Conservation (phyloP, 2,888 invertebrate genomes). For the Agrochola lota region DNA sequence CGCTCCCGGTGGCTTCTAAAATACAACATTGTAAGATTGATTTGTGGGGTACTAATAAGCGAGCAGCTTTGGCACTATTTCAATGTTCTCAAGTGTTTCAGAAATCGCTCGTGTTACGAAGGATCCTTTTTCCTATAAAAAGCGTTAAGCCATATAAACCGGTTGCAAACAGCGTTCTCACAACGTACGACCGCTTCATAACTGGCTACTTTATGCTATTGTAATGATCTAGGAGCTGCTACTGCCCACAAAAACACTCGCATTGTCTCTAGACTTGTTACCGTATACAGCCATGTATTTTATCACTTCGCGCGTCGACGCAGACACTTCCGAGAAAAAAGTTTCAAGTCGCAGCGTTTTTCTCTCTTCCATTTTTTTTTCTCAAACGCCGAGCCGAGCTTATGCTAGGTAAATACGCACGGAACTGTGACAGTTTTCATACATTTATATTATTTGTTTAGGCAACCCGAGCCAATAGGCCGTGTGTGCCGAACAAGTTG, state of each 20-base stretch:
- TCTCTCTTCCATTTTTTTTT: slow-evolving; percentile 61
- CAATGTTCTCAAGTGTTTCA: slow-evolving; percentile 70
- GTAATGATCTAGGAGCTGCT: slow-evolving; percentile 88
- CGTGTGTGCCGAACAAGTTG: slow-evolving; percentile 51
- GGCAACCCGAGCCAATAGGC: slow-evolving; percentile 49
- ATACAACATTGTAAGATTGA: slow-evolving; percentile 60
- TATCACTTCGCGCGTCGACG: slow-evolving; percentile 82
- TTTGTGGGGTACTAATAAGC: slow-evolving; percentile 61
- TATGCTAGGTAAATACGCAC: slow-evolving; percentile 69
- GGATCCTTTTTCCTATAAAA: slow-evolving; percentile 83
- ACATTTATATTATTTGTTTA: slow-evolving; percentile 68
- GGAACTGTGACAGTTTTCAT: slow-evolving; percentile 70
- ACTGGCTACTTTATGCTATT: slow-evolving; percentile 89
- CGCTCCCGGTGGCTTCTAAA: slow-evolving; percentile 67
- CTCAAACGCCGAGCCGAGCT: slow-evolving; percentile 57
- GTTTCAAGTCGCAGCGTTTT: slow-evolving; percentile 64
- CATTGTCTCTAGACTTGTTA: slow-evolving; percentile 86
- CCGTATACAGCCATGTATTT: slow-evolving; percentile 78
- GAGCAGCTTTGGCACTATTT: slow-evolving; percentile 62
- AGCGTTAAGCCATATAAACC: slow-evolving; percentile 83
- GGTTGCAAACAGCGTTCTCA: slow-evolving; percentile 82
- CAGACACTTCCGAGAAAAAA: slow-evolving; percentile 80
- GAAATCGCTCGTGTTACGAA: slow-evolving; percentile 76
- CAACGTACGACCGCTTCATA: slow-evolving; percentile 84
- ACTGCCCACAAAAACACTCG: slow-evolving; percentile 83